These are phyloP conservation scores for Drosophila obscura DNA, from an alignment of 1,140 invertebrate species.

Conservation along the genomic window DNA sequence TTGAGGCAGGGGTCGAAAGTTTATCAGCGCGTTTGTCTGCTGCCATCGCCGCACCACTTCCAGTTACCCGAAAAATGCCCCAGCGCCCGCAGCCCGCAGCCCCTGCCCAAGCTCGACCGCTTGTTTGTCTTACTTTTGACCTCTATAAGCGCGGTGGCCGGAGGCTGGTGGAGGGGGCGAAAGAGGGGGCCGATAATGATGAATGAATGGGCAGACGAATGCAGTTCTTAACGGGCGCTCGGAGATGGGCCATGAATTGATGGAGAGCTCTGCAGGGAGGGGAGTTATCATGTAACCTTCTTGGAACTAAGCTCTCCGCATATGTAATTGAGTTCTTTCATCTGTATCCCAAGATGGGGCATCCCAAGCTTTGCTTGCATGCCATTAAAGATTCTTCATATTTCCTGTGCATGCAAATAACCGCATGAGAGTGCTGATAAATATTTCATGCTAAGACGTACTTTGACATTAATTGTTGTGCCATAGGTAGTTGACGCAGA, in stretches of 20 bases:
- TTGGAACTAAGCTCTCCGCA: no score
- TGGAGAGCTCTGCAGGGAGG: no score
- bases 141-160: slow-evolving; percentile 66
- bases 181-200: slow-evolving; percentile 59
- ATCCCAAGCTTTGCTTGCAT: neutral
- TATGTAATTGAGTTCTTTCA: no score
- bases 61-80: slow-evolving; percentile 35
- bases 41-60: slow-evolving; percentile 44
- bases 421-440: no score
- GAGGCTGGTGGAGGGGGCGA: slow-evolving; percentile 6
- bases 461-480: no score
- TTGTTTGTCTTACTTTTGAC: slow-evolving; percentile 82
- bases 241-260: neutral
- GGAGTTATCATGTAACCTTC: neutral
- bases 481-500: neutral
- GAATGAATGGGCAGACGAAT: slow-evolving; percentile 53
- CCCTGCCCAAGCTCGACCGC: slow-evolving; percentile 53
- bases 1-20: slow-evolving; percentile 63
- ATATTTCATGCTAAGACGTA: no score
- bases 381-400: no score
- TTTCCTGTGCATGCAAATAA: neutral
- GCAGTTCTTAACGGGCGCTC: slow-evolving; percentile 15
- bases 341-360: neutral
- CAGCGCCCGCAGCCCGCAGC: slow-evolving; percentile 21
- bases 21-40: slow-evolving; percentile 74